Base-by-base conservation (phyloP, 2,888 invertebrate genomes). In the Epistrophe grossulariae region DNA sequence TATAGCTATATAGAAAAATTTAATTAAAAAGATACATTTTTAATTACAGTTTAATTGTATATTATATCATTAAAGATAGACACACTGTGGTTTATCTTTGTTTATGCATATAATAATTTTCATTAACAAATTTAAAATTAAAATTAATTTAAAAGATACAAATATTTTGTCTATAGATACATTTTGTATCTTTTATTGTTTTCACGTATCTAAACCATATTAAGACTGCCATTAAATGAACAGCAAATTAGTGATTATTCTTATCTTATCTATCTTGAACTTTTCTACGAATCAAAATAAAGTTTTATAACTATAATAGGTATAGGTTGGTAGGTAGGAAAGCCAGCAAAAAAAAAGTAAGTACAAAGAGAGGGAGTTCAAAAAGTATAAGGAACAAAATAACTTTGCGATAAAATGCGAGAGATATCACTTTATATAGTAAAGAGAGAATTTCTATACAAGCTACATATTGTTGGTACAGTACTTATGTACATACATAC, bases 281-380 rank as follows among this genome's bases (percentile, higher is more conserved):
- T 83, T 76, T 87, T 87, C 83, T 83, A 76, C 87, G 87, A 87
- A 87, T 87, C 87, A 83, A 66, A 87, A 52, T 70, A 87, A 79
- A 79, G 64, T 83, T 83, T 74, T 77, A 19, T 66, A 76, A 76
- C 66, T 50, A 70, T 62, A 77, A 60, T 74, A 31, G 45, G 64
- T 45, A n/a, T 7, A 43, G 43, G 19, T 60, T 40, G 17, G 40
- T 43, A 72, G 10, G 24, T 24, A 24, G 24, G 24, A 2, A 24
- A 24, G 3, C 24, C 24, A 24, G 50, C 28, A 31, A 7, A 13
- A 50, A 62, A 72, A 64, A 64, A 4, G 48, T 2, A 40, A 50
- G 40, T 28, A 52, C n/a, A 50, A 13, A 55, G 81, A 40, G 77
- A 62, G 66, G 55, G 74, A 60, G 52, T 62, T 62, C 11, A 60